A percentile compares a stretch with the other conserved stretches of the same genome.
Conservation (phyloP, 2,888 invertebrate genomes). For the Xestoiulus laeticollis region DNA sequence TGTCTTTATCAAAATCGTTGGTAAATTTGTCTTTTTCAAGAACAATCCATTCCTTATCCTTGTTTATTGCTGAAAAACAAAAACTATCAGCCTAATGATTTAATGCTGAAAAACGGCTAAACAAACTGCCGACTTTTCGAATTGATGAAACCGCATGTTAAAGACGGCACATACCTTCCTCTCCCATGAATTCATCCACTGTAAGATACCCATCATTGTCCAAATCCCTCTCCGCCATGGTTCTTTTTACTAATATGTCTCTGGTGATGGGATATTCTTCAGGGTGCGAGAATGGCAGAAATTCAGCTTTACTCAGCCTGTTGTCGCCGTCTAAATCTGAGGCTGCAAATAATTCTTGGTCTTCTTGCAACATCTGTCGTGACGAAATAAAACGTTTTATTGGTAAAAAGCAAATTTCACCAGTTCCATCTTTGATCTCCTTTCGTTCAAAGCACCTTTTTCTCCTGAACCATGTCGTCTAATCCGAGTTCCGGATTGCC, state of each 20-base stretch:
- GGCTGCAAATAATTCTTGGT: constrained; percentile 83
- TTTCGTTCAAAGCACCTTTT: constrained; percentile 43
- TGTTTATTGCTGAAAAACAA: constrained; percentile 68
- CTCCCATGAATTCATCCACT: constrained; percentile 84
- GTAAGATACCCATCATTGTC: constrained; percentile 85
- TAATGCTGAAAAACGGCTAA: too few species aligned
- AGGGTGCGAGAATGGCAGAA: constrained; percentile 89
- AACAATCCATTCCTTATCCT: constrained; percentile 77
- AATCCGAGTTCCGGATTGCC: constrained; percentile 27
- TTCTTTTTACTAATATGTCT: constrained; percentile 79
- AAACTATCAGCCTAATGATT: too few species aligned
- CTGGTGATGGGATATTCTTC: constrained; percentile 92
- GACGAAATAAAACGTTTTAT: neutral
- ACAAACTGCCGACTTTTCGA: too few species aligned
- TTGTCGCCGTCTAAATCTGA: constrained; percentile 88
- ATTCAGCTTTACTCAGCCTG: constrained; percentile 78
- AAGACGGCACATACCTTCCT: constrained; percentile 61
- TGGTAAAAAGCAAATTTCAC: too few species aligned
- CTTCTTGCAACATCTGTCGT: constrained; percentile 71
- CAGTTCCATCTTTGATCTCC: too few species aligned
- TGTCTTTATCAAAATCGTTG: constrained; percentile 82
- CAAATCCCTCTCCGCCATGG: constrained; percentile 83
- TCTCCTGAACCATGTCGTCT: constrained; percentile 14
- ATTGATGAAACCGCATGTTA: too few species aligned
- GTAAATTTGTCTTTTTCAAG: constrained; percentile 85